Conservation (phyloP, 2,113 vertebrate genomes). For the Anolis carolinensis region DNA sequence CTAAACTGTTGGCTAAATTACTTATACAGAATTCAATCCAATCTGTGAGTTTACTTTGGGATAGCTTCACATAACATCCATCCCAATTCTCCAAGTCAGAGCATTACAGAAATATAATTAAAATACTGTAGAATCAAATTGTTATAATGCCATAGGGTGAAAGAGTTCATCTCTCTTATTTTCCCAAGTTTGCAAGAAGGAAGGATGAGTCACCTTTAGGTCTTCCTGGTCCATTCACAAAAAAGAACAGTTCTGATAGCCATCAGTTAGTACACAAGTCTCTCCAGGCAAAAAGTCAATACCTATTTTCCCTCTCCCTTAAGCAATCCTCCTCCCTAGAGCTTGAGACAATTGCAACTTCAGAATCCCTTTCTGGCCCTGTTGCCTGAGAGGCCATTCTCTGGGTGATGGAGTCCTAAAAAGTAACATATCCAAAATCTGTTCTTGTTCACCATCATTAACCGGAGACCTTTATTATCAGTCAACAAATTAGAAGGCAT, state of each 20-base stretch:
- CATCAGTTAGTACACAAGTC: background rate
- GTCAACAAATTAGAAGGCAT: background rate
- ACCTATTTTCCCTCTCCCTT: background rate
- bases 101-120: no score
- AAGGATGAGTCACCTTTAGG: background rate
- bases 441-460: background rate
- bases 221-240: background rate
- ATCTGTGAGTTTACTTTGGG: background rate
- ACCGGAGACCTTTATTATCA: background rate
- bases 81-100: background rate
- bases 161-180: background rate
- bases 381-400: no score
- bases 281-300: background rate
- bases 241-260: background rate
- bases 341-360: no score
- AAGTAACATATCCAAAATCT: no score
- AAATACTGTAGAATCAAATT: no score
- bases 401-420: no score
- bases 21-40: background rate
- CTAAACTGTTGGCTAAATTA: no score
- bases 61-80: background rate
- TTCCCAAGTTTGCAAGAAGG: background rate
- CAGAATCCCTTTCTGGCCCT: no score
- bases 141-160: no score
- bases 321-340: background rate